Evolutionary conservation across 2,888 invertebrate species (phyloP), one percentile per base, ranked within the genome.

Genomic region (Apocheima hispidaria): DNA sequence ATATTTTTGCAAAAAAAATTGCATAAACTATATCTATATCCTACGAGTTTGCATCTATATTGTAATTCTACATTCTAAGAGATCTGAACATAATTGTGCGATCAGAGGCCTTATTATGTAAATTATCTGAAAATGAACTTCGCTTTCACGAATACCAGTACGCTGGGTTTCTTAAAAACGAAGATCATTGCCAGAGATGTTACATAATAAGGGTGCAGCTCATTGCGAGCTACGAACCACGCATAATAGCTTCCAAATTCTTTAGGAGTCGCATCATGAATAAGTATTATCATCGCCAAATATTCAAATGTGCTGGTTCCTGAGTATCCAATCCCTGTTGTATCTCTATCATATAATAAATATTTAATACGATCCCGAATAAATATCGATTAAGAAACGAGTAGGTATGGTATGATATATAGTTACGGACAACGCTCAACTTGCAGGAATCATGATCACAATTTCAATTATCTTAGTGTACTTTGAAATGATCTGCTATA

Each of bases 251-350:
- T 36, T 41, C 43, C 55, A 63, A 63, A 64, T 68, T 66, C 60
- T 63, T 66, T 66, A 68, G 36, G 33, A 33, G 23, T n/a, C 36
- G 14, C 16, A 5, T 66, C 66, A 69, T 62, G 70, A 75, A 74
- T 76, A 75, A n/a, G n/a, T n/a, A n/a, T n/a, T 76, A 75, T 72
- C 67, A 69, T 65, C 55, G 64, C 60, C 65, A 63, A 66, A 71
- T 70, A 65, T 70, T 58, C 20, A 62, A 62, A 62, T 62, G 26
- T n/a, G n/a, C n/a, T n/a, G n/a, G 33, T 65, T 60, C 26, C 30
- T 44, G 41, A 18, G 43, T 40, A 58, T 44, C 21, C 44, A 41
- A 40, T 43, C 36, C 21, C 6, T 36, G 46, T 20, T 23, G 7
- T 23, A 43, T 43, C n/a, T 2, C 21, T 7, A 43, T 14, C 5